Evolutionary conservation across 2,113 vertebrate genomes (phyloP).

Genomic region (Tiliqua scincoides): DNA sequence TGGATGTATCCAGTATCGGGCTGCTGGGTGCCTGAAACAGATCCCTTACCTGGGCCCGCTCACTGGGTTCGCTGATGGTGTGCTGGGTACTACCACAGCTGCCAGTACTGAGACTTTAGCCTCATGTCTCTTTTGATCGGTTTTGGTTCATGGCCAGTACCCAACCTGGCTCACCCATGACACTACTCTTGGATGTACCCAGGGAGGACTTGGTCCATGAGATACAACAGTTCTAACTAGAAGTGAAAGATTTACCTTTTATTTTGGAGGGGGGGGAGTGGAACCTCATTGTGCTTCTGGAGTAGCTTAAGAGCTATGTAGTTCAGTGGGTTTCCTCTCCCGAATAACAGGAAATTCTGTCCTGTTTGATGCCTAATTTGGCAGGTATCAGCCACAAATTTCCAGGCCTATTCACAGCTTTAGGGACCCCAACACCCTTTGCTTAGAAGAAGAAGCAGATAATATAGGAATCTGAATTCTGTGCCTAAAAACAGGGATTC

Average conservation of each 20-base stretch:
- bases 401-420: neutral
- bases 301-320: neutral
- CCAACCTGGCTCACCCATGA: no score
- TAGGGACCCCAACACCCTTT: no score
- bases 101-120: no score
- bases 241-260: neutral
- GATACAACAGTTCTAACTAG: neutral
- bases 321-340: no score
- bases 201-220: neutral
- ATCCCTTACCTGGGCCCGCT: no score
- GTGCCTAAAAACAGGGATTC: neutral
- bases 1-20: no score
- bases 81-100: no score
- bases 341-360: neutral
- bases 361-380: neutral
- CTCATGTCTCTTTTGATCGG: no score
- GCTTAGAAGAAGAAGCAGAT: neutral
- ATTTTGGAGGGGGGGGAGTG: no score
- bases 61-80: no score
- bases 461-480: neutral
- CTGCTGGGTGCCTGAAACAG: no score
- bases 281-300: neutral
- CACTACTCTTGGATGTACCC: neutral
- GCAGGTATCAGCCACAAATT: neutral
- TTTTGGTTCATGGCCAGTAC: no score